Conservation (phyloP, 2,888 invertebrate genomes). For the Orthosia gracilis region DNA sequence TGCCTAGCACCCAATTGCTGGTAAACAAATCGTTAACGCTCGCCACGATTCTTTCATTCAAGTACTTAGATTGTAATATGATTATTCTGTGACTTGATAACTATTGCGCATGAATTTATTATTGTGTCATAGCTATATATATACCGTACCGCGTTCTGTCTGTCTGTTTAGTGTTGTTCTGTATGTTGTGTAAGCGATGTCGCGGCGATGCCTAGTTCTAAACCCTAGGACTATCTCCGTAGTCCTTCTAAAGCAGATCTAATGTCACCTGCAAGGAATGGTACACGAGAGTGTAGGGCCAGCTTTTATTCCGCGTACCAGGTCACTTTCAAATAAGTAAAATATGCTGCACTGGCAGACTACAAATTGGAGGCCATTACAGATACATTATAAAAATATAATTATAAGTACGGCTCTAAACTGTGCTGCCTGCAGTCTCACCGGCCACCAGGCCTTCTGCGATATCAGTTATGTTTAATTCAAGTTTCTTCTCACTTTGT, state of each 20-base stretch:
- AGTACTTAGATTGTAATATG: no score
- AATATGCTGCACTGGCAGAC: not conserved
- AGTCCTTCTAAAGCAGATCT: no score
- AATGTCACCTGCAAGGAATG: no score
- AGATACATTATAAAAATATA: not conserved
- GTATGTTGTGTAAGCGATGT: not conserved
- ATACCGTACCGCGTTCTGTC: not conserved
- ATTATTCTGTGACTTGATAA: no score
- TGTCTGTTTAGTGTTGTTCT: not conserved
- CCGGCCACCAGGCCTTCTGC: not conserved
- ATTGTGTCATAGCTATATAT: constrained; percentile 11
- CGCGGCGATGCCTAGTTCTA: not conserved
- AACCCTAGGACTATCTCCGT: no score
- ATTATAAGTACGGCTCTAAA: no score
- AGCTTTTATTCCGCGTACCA: no score
- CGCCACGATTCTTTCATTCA: constrained; percentile 6
- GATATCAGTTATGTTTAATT: not conserved
- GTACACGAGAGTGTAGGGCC: no score
- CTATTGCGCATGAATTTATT: constrained; percentile 5
- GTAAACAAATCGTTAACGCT: constrained; percentile 17
- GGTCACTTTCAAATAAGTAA: not conserved
- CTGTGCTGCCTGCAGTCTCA: not conserved
- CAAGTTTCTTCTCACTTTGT: not conserved
- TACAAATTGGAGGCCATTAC: not conserved
- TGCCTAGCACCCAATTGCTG: not conserved